Conservation (phyloP, 1,140 invertebrate genomes). For the Whitmania pigra region DNA sequence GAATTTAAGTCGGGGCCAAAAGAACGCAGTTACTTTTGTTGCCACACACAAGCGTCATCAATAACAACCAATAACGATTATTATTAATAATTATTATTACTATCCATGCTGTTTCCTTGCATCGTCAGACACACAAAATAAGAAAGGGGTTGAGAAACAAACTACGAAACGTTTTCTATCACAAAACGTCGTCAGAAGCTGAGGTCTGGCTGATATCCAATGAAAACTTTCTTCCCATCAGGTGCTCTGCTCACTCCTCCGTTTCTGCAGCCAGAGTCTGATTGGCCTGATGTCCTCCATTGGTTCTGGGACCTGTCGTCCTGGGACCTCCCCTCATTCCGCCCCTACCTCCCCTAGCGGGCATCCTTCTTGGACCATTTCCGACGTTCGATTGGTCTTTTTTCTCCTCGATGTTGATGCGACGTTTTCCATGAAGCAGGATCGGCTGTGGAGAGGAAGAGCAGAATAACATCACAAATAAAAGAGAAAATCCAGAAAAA, state of each 20-base stretch:
- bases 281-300: neutral
- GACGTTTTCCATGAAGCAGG: slow-evolving; percentile 58
- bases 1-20: too few relatives aligned
- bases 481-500: neutral
- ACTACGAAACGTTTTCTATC: too few relatives aligned
- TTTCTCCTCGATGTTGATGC: slow-evolving; percentile 83
- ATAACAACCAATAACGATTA: too few relatives aligned
- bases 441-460: slow-evolving; percentile 51
- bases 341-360: slow-evolving; percentile 17
- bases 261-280: neutral
- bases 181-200: neutral
- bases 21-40: too few relatives aligned
- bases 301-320: too few relatives aligned
- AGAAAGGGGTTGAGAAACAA: too few relatives aligned
- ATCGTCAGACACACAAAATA: too few relatives aligned
- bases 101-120: too few relatives aligned
- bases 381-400: slow-evolving; percentile 50
- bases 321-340: neutral
- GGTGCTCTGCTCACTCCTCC: neutral
- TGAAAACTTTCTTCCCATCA: neutral
- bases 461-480: too few relatives aligned
- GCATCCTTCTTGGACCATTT: slow-evolving; percentile 43
- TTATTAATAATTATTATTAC: too few relatives aligned
- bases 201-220: neutral
- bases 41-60: too few relatives aligned